These are phyloP conservation scores for Macquaria australasica DNA, from an alignment of 2,113 vertebrate genomes.

Conservation along the genomic window DNA sequence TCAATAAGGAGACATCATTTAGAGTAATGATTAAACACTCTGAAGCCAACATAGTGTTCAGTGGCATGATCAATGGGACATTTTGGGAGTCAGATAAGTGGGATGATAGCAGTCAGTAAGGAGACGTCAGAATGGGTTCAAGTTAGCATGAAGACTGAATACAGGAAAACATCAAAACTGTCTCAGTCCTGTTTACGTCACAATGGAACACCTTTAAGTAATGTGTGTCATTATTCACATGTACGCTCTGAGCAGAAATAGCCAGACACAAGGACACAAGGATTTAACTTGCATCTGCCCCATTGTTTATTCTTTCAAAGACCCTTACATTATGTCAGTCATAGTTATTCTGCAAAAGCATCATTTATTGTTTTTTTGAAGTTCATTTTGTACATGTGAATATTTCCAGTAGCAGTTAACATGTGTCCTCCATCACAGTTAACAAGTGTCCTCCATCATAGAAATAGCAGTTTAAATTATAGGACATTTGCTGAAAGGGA, in stretches of 20 bases:
- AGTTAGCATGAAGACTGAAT: neutral
- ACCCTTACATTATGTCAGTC: neutral
- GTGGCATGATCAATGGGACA: neutral
- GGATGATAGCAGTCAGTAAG: neutral
- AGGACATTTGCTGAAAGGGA: no score
- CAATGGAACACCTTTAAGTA: neutral
- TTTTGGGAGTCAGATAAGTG: neutral
- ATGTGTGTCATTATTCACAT: neutral
- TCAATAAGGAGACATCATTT: neutral
- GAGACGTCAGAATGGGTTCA: neutral
- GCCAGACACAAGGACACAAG: neutral
- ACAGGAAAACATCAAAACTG: neutral
- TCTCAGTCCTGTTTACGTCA: no score
- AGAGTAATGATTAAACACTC: neutral
- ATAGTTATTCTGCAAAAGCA: neutral
- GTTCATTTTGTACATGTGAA: no score
- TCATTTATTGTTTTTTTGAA: no score
- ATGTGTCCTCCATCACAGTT: no score
- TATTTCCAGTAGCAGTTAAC: no score
- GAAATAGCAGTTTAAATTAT: no score
- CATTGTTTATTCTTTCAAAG: neutral
- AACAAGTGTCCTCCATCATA: no score
- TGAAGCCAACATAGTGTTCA: neutral
- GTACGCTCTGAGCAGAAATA: neutral
- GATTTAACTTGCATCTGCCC: neutral